These are phyloP conservation scores for Hymenochirus boettgeri DNA, from an alignment of 2,113 vertebrate species.

Conservation along the genomic window DNA sequence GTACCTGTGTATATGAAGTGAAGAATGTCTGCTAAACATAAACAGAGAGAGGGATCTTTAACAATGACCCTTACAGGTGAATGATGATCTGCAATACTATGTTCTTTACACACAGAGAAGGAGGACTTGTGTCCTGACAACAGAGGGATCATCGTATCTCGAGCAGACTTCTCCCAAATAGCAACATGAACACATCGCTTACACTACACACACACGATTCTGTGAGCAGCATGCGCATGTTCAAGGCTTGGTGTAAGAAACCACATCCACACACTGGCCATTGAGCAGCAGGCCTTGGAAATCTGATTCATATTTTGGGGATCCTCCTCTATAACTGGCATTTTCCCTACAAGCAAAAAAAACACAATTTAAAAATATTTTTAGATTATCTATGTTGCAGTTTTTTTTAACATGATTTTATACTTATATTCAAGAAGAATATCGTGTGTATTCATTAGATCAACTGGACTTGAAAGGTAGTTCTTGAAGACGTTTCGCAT, in stretches of 20 bases:
- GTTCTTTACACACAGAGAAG: constrained; percentile 60
- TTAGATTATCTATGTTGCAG: no score
- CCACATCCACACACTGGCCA: constrained; percentile 86
- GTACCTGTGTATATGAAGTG: constrained; percentile 97
- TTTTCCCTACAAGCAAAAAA: constrained; percentile 68
- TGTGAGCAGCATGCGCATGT: constrained; percentile 78
- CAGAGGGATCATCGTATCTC: constrained; percentile 59
- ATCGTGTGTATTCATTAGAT: no score
- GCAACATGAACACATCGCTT: constrained; percentile 86
- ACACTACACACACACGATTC: constrained; percentile 81
- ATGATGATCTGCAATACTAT: constrained; percentile 48
- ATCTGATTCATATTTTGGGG: constrained; percentile 80
- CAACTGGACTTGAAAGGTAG: no score
- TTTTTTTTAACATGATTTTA: no score
- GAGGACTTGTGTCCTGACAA: constrained; percentile 60
- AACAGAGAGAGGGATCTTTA: constrained; percentile 80
- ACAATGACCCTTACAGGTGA: constrained; percentile 78
- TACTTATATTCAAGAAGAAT: not conserved
- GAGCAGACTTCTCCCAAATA: constrained; percentile 73
- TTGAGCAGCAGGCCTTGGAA: constrained; percentile 82
- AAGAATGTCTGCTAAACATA: constrained; percentile 83
- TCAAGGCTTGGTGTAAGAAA: constrained; percentile 78
- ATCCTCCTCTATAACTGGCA: constrained; percentile 82
- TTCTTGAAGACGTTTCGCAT: no score
- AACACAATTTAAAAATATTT: no score